These are phyloP conservation scores for Acanthosepion esculentum DNA, from an alignment of 2,888 invertebrate species.

Conservation along the genomic window DNA sequence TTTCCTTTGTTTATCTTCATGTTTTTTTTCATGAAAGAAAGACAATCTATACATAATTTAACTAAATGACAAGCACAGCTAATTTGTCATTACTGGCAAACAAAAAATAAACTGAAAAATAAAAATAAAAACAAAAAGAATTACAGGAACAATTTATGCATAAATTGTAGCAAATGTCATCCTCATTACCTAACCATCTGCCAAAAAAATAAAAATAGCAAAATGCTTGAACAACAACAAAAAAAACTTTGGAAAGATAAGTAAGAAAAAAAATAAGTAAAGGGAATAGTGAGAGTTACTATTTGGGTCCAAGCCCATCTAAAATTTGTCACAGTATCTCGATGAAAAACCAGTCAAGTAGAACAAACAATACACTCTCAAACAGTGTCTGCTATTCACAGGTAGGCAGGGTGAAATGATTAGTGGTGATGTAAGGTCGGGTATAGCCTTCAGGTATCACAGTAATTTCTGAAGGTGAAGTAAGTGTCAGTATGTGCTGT, in stretches of 20 bases:
- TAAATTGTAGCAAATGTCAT: not conserved
- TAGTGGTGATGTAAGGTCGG: constrained; percentile 8
- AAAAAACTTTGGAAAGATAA: not conserved
- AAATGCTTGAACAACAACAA: no score
- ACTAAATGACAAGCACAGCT: not conserved
- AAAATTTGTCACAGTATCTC: not conserved
- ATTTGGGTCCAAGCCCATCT: not conserved
- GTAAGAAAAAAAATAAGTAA: not conserved
- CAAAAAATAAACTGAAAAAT: not conserved
- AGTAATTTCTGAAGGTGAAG: not conserved
- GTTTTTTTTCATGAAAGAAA: not conserved
- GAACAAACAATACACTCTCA: not conserved
- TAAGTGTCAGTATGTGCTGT: not conserved
- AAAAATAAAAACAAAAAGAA: not conserved
- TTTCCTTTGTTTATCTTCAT: not conserved
- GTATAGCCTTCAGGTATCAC: constrained; percentile 33
- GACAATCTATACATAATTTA: not conserved
- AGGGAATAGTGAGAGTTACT: not conserved
- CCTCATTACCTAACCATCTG: not conserved
- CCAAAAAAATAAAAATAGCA: not conserved
- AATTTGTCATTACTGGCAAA: not conserved
- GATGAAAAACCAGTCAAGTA: not conserved
- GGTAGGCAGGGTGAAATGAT: not conserved
- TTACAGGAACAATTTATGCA: not conserved
- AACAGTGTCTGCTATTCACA: not conserved